Conservation (phyloP, 1,140 invertebrate species). For the Hypothenemus hampei region DNA sequence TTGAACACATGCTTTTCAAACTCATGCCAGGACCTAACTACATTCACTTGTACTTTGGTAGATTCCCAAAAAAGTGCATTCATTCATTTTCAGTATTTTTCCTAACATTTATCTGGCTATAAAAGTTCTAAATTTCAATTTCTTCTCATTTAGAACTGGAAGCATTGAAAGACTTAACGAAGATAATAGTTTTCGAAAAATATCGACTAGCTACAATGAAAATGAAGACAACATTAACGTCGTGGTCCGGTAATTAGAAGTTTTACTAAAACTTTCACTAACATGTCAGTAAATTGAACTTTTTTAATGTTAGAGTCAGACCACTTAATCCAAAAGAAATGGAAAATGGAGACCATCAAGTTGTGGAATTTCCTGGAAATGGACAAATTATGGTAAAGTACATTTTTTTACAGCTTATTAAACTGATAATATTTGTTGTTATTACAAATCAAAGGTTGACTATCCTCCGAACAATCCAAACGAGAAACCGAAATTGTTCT, state of each 20-base stretch:
- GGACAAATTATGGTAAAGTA: constrained; percentile 66
- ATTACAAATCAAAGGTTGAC: constrained; percentile 49
- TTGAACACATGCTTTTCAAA: too few species aligned
- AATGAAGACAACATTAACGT: constrained; percentile 77
- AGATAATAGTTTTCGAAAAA: constrained; percentile 37
- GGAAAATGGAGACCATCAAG: constrained; percentile 54
- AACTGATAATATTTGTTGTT: too few species aligned
- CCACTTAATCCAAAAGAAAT: constrained; percentile 66
- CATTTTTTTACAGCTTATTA: not conserved
- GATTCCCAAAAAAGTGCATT: too few species aligned
- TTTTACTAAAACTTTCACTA: not conserved
- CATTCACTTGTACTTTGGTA: too few species aligned
- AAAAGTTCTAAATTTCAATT: not conserved
- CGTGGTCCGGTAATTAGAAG: constrained; percentile 57
- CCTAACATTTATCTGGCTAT: too few species aligned
- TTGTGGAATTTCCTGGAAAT: constrained; percentile 71
- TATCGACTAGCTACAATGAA: constrained; percentile 41
- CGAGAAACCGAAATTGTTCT: constrained; percentile 69
- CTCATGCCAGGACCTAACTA: too few species aligned
- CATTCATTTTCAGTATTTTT: too few species aligned
- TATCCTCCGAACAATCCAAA: constrained; percentile 44
- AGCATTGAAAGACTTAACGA: constrained; percentile 42
- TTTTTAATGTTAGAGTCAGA: constrained; percentile 53
- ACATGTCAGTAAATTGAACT: not conserved
- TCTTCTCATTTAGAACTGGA: constrained; percentile 25